Evolutionary conservation across 2,797 vertebrate genomes (phyloP), one percentile per base, ranked within the genome.

Genomic region (Chelon labrosus): DNA sequence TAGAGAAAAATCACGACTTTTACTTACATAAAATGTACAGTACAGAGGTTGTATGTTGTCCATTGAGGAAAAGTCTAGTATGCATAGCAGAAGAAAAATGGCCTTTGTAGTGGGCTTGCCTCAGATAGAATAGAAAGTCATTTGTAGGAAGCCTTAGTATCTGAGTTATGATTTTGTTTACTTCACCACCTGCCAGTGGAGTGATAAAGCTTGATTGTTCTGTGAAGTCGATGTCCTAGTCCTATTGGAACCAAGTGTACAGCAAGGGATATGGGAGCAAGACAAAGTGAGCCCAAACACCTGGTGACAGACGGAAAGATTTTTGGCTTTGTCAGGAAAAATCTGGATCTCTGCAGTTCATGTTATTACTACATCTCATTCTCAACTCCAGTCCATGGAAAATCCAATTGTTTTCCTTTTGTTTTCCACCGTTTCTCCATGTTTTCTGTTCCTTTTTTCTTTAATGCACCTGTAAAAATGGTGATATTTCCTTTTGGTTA

Each of bases 191-290:
- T 49, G 22, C 54, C 57, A 66, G 67, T 62, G 69, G 70, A 73
- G 69, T 75, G 55, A 57, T 77, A 50, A 27, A 38, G 11, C 47
- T 39, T 54, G 12, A 62, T 70, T 70, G 41, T 75, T 72, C 60
- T 59, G 25, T 52, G 22, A 42, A 20, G 13, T 55, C 31, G 31
- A 55, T 65, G 22, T 47, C 73, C 71, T 53, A 73, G 61, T 1
- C 35, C 55, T 42, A 10, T 63, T 51, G 35, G 13, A 53, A 38
- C 6, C 6, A n/a, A 16, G 27, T 22, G 46, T 25, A 9, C 47
- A 70, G 35, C 10, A 10, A 52, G 27, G 35, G 22, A 62, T 65
- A 70, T 41, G 3, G 11, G 50, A 65, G 54, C 9, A 39, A 13
- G 39, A 66, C 50, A 35, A 52, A 57, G 11, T 55, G 46, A 56